Base-by-base conservation (phyloP, 2,797 vertebrate species). In the Pempheris klunzingeri region DNA sequence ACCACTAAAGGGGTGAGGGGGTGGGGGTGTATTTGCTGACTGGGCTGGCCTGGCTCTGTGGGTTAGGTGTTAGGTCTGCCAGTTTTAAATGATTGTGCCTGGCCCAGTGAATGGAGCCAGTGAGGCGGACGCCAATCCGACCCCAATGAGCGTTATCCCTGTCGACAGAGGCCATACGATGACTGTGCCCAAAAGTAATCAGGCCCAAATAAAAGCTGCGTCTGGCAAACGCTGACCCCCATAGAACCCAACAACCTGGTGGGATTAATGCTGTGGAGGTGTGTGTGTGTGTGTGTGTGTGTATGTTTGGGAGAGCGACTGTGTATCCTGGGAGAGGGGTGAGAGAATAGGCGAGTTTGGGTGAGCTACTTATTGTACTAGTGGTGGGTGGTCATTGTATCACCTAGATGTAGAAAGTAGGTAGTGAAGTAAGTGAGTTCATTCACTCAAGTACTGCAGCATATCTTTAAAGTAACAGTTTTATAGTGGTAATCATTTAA, bases 1-100 rank as follows among this genome's bases (percentile, higher is more conserved):
- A 86, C 80, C 66, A 26, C 73, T 68, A 74, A 83, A 58, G 22
- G 58, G 58, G 50, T 17, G 38, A 5, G 30, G 44, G 46, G 26
- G 44, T 43, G 58, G 53, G 65, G 57, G 36, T 73, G 75, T 87
- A 92, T 94, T 94, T 95, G 95, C 95, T 96, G 95, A 95, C 93
- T 86, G 82, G 67, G 91, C 94, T 92, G 91, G 81, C 80, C 87
- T 1, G 39, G 78, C 81, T 85, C 80, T 77, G 83, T 86, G 88
- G 84, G 79, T 87, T 88, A 86, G 83, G 91, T 87, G 90, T 92
- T 73, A 89, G 91, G 83, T 91, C 89, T 90, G 89, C 84, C 82
- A 81, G 82, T 85, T 87, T 87, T 87, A 89, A 87, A 90, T 93
- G 92, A 92, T 88, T 81, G 88, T 89, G 89, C 93, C 85, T 70